Evolutionary conservation across 2,797 vertebrate genomes (phyloP), one percentile per base, ranked within the genome.

Genomic region (Synanceia verrucosa): DNA sequence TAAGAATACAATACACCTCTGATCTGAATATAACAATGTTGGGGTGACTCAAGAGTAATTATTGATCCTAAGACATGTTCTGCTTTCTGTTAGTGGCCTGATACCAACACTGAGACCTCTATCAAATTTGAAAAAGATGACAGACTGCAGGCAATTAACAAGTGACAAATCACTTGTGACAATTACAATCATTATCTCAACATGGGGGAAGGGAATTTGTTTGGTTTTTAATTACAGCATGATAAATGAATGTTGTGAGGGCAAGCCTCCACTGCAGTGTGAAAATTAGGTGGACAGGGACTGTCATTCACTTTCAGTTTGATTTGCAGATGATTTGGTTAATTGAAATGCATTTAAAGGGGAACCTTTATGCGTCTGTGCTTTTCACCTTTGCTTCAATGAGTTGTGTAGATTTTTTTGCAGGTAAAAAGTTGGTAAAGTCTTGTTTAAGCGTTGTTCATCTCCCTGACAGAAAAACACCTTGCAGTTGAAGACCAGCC

Each of bases 121-220:
- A 31, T 57, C 36, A 31, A 29, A 62, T 37, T 7, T 47, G 58
- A 4, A 39, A 11, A 7, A 36, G 24, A 73, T 66, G 80, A 74
- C 51, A 44, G 83, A 62, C 70, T 66, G 14, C 46, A 9, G n/a
- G 24, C 52, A 36, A 68, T 70, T 58, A n/a, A 24, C 31, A 50
- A 18, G 43, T 80, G 81, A 88, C 71, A 70, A 76, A 88, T 56
- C 24, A 52, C 76, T 81, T 75, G 61, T 79, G 85, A 86, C 86
- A 70, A 63, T 59, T 73, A 65, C 62, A 71, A 76, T 79, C 44
- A 76, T 63, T 34, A 72, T 74, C 66, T 73, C 74, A 33, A 61
- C 50, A 43, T 0, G 33, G 61, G n/a, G 78, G 66, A 69, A 43
- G 66, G 14, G 51, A 4, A 48, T 77, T 69, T 65, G 39, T 86